Evolutionary conservation across 2,113 vertebrate species (phyloP).

Genomic region (Mesocricetus auratus): DNA sequence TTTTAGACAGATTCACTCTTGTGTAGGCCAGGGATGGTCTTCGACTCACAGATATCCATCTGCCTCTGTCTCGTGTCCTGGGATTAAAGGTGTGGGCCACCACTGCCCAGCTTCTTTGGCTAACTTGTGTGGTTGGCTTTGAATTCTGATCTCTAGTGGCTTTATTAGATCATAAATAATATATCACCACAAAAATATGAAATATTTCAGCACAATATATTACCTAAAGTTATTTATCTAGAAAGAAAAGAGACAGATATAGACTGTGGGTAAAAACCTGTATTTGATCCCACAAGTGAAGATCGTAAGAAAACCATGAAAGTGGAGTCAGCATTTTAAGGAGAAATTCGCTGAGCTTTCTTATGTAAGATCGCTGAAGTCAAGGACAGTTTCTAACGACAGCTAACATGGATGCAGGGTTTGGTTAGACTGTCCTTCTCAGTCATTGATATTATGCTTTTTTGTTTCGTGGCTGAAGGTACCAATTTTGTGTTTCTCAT

Average conservation of each 20-base stretch:
- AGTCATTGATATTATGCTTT: not conserved
- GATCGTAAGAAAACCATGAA: not conserved
- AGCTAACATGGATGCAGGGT: not conserved
- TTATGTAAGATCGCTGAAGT: not conserved
- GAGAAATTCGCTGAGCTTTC: not conserved
- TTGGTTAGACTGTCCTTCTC: not conserved
- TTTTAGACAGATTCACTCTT: too few species aligned
- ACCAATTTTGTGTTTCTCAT: not conserved
- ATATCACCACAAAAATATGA: not conserved
- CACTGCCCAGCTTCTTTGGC: too few species aligned
- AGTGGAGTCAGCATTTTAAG: not conserved
- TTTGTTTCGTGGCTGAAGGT: rapidly evolving
- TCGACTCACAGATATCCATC: too few species aligned
- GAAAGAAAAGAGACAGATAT: not conserved
- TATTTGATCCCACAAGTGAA: not conserved
- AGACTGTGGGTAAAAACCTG: not conserved
- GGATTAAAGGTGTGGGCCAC: too few species aligned
- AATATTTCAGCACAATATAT: not conserved
- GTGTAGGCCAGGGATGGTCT: too few species aligned
- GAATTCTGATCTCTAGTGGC: too few species aligned
- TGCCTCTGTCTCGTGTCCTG: too few species aligned
- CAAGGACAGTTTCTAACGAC: not conserved
- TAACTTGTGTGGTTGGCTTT: too few species aligned
- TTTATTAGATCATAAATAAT: too few species aligned
- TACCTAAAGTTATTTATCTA: not conserved